Evolutionary conservation across 2,113 vertebrate species (phyloP), one percentile per base, ranked within the genome.

Genomic region (Sialia sialis): DNA sequence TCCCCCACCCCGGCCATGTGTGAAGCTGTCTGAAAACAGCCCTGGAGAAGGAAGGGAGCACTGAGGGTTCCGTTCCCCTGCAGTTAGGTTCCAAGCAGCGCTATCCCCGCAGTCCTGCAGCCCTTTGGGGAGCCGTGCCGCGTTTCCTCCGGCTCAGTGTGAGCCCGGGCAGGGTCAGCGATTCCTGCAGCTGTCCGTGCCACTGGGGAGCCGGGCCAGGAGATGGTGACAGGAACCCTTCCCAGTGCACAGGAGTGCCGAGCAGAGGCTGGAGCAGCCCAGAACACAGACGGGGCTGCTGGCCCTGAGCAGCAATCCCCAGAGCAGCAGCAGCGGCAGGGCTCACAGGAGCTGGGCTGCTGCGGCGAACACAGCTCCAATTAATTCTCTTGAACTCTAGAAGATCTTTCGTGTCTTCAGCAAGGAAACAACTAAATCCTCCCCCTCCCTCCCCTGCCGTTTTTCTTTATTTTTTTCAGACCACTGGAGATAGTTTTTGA

Each of bases 391-490:
- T 46, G 46, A 49, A 13, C 6, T 72, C 21, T 30, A 18, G 13
- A 44, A 66, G 22, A n/a, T 5, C 34, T 8, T 55, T 51, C 51
- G 30, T 44, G 26, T 66, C 29, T 76, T 60, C 38, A 22, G 2
- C 13, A 18, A 14, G 36, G 21, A 56, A 58, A 51, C 4, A n/a
- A 41, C 26, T 55, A 11, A 72, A 76, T 29, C 58, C 5, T 3
- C 6, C 6, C 9, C 5, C 20, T 4, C 2, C 5, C 10, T 2
- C 13, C 13, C 9, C 2, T 10, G 38, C 11, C 22, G 8, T 8
- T 48, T 48, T 48, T 23, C 22, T 19, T 34, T 63, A 5, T 6
- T 48, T 36, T 30, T 10, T 39, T 62, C 58, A 72, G 43, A 54
- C 6, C 3, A 11, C 30, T 43, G 18, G 36, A 41, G 1, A 1